Evolutionary conservation across 2,113 vertebrate genomes (phyloP).

Genomic region (Numida meleagris): DNA sequence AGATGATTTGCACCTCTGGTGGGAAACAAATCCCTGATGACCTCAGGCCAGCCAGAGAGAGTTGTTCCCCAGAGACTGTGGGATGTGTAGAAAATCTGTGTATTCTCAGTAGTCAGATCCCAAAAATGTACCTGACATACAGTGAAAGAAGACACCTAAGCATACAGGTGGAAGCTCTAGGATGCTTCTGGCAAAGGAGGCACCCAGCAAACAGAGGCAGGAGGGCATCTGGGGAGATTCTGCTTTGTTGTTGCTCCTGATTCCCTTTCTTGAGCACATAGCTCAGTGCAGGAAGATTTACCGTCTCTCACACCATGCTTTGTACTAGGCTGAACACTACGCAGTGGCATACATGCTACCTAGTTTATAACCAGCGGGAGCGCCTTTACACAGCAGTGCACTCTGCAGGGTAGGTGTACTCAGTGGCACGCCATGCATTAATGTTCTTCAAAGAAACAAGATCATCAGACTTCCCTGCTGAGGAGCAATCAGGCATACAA

Average conservation of each 20-base stretch:
- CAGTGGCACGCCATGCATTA: slow-evolving; percentile 18
- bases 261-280: not conserved
- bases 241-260: not conserved
- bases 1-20: not conserved
- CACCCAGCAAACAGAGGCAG: not conserved
- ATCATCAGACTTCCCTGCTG: slow-evolving; percentile 48
- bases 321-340: not conserved
- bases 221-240: not conserved
- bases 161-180: rapidly evolving
- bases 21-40: not conserved
- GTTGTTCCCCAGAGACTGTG: not conserved
- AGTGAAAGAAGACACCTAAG: not conserved
- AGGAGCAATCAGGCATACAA: slow-evolving; percentile 41
- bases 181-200: not conserved
- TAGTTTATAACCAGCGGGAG: slow-evolving; percentile 15
- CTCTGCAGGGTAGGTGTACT: slow-evolving; percentile 38
- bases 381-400: not conserved
- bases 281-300: not conserved
- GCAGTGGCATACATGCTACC: not conserved
- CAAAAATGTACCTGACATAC: not conserved
- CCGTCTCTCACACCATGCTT: not conserved
- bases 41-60: not conserved
- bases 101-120: not conserved
- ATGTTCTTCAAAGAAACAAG: slow-evolving; percentile 16
- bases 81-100: not conserved